Evolutionary conservation across 2,888 invertebrate genomes (phyloP), one percentile per base, ranked within the genome.

Genomic region (Caenorhabditis sp.): DNA sequence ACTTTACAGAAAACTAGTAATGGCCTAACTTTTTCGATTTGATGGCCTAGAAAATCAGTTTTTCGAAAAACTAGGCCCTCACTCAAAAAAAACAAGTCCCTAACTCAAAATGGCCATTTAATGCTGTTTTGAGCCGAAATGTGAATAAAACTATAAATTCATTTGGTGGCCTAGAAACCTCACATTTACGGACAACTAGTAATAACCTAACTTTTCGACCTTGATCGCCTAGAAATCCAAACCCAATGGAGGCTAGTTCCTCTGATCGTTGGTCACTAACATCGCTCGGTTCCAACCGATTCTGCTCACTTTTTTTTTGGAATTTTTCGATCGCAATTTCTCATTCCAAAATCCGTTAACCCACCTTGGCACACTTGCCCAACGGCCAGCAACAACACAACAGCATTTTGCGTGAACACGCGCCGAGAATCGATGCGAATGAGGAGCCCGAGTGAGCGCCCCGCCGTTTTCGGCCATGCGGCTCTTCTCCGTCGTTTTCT

Each of bases 371-470:
- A 85, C 90, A 91, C 74, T 90, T 89, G 64, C 86, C 88, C 28
- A 89, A 69, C n/a, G 91, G 91, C 85, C 89, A 90, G 74, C 91
- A 91, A 80, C 89, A 91, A 75, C 87, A 90, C 59, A 81, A 58
- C 41, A 87, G 58, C 87, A 87, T 87, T 66, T 74, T 82, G 35
- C 44, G 28, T 12, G 69, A 24, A 14, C 56, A 22, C n/a, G 61
- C 35, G 16, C 58, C 38, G 54, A 79, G 74, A 79, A 84, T 84
- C 83, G 83, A 84, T 84, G 70, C 63, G 22, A 77, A 24, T 72
- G 72, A 66, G 19, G 49, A 22, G 22, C 19, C 4, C n/a, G n/a
- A n/a, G n/a, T 38, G 35, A 47, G 51, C 38, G 6, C 44, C 49
- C 24, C 31, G 6, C 51, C 51, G 49, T 19, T n/a, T 14, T 51